Evolutionary conservation across 1,140 invertebrate species (phyloP), one percentile per base, ranked within the genome.

Genomic region (Scaptomyza hsui): DNA sequence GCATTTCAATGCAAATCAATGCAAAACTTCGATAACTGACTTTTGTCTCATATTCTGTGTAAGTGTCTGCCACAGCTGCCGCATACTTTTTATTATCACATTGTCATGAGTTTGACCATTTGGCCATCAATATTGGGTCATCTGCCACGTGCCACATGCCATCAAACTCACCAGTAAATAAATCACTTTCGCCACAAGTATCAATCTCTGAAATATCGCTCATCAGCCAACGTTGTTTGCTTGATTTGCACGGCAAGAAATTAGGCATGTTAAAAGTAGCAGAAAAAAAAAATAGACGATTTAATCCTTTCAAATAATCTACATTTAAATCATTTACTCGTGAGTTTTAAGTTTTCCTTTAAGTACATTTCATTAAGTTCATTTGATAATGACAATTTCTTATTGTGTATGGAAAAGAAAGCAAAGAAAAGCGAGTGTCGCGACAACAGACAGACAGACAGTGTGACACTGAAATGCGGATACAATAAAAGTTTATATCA

Each of bases 111-210:
- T 71, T 71, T 78, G 79, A 47, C 78, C 82, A 88, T 86, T 86
- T 78, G 77, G 49, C 68, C 68, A 29, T 69, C 80, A 86, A 85
- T 85, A 37, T 86, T 86, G 85, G 81, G 81, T 81, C 80, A 77
- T 60, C 77, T 12, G 59, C 51, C 47, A 29, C 55, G 37, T 49
- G 76, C 61, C 72, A 65, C 49, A 63, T 59, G 73, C 48, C 51
- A 41, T n/a, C 29, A 26, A 24, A 51, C 19, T 35, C 24, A 29
- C 65, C 70, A 86, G 81, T 86, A 74, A 64, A 86, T 86, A 86
- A 86, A 86, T 86, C 82, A 86, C 82, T 86, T 86, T 86, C 78
- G 63, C 82, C 83, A 57, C 78, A 88, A 88, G 82, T 86, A 88
- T 86, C 82, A 86, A 86, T 86, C 82, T 86, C 82, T 81, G 82